Evolutionary conservation across 1,140 invertebrate genomes (phyloP).

Genomic region (Aphis gossypii): DNA sequence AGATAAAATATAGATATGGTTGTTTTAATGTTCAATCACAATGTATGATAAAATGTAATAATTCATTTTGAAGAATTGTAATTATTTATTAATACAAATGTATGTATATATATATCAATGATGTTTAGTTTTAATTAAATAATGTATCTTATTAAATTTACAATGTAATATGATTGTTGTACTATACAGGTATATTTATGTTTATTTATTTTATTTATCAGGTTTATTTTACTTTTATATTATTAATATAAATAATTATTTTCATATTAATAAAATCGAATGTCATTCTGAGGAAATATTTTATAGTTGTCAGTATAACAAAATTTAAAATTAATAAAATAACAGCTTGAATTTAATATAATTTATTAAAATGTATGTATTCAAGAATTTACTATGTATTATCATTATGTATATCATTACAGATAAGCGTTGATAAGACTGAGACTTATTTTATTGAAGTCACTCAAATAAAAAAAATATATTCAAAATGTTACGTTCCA

Average conservation of each 20-base stretch:
- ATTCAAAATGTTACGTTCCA: conserved; percentile 34
- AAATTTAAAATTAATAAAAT: background rate
- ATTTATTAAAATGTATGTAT: background rate
- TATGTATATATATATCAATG: background rate
- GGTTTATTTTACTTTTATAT: background rate
- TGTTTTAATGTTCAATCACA: background rate
- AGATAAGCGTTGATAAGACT: background rate
- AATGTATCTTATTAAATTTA: background rate
- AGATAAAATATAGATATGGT: background rate
- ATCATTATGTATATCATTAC: background rate
- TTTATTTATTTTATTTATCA: too few species aligned
- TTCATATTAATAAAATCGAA: background rate
- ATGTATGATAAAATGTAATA: background rate
- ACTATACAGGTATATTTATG: background rate
- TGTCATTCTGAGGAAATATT: background rate
- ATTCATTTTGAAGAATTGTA: background rate
- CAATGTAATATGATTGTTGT: background rate
- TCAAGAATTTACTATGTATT: background rate
- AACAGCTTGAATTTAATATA: background rate
- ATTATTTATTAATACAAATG: background rate
- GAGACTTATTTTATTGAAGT: background rate
- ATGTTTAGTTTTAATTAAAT: background rate
- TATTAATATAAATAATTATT: too few species aligned
- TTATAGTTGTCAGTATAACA: too few species aligned
- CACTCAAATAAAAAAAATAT: background rate